A percentile compares a stretch with the other conserved stretches of the same genome.
Evolutionary conservation across 2,113 vertebrate species (phyloP).

Genomic region (Apodemus sylvaticus): DNA sequence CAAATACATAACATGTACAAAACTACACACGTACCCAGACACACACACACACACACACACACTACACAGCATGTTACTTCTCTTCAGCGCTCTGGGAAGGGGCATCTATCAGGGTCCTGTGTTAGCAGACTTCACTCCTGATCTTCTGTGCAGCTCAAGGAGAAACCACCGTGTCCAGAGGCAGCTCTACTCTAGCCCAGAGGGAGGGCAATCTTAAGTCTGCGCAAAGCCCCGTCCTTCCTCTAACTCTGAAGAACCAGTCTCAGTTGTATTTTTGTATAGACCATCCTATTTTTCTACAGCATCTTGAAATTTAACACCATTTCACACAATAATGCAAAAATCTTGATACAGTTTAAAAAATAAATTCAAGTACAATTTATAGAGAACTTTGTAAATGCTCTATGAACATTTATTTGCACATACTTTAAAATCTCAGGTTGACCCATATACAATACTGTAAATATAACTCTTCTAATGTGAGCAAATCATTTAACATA

Average conservation of each 20-base stretch:
- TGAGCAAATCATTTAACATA: background rate
- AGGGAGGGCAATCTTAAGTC: background rate
- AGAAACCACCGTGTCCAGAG: background rate
- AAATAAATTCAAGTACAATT: background rate
- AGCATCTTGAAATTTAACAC: background rate
- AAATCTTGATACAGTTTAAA: background rate
- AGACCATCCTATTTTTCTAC: background rate
- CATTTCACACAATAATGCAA: background rate
- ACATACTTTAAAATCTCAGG: background rate
- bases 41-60: too few relatives aligned
- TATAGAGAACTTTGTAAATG: constrained; percentile 8
- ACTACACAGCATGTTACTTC: too few relatives aligned
- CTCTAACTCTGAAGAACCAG: background rate
- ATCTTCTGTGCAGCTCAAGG: background rate
- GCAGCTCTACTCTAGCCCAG: background rate
- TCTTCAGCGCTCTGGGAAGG: background rate
- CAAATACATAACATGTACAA: background rate
- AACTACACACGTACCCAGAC: background rate
- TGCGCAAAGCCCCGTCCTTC: background rate
- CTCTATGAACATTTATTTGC: background rate
- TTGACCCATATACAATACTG: background rate
- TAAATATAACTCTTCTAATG: constrained; percentile 7
- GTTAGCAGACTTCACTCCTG: too few relatives aligned
- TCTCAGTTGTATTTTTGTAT: background rate
- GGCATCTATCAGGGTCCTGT: background rate